These are phyloP conservation scores for Brachymystax lenok DNA, from an alignment of 2,797 vertebrate species.

Conservation along the genomic window DNA sequence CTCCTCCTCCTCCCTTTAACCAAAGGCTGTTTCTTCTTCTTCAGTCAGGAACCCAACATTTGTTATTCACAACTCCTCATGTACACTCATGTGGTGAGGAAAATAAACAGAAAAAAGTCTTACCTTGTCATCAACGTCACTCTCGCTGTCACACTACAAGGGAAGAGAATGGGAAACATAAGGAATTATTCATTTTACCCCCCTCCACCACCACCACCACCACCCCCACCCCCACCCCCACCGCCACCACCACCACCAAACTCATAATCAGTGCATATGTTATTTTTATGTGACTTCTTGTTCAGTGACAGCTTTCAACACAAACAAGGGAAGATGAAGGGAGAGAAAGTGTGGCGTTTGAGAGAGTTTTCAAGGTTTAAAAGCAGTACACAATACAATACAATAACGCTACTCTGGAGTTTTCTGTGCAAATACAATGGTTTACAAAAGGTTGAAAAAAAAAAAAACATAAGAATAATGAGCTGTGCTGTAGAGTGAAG, in stretches of 20 bases:
- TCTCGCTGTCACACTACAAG: slow-evolving; percentile 97
- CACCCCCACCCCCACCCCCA: slow-evolving; percentile 21
- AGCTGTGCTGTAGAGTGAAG: slow-evolving; percentile 44
- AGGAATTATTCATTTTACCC: slow-evolving; percentile 79
- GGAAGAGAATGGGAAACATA: slow-evolving; percentile 74
- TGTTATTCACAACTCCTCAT: slow-evolving; percentile 64
- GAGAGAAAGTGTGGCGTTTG: slow-evolving; percentile 51
- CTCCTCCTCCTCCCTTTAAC: slow-evolving; percentile 28
- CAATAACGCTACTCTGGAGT: slow-evolving; percentile 43
- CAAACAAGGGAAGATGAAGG: slow-evolving; percentile 65
- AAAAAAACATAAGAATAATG: slow-evolving; percentile 45
- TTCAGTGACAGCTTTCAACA: slow-evolving; percentile 73
- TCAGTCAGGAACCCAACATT: slow-evolving; percentile 57
- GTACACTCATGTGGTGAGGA: slow-evolving; percentile 41
- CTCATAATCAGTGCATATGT: slow-evolving; percentile 79
- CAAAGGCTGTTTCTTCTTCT: slow-evolving; percentile 36
- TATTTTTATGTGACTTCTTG: slow-evolving; percentile 70
- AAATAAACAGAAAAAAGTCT: slow-evolving; percentile 72
- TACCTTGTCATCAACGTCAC: slow-evolving; percentile 98
- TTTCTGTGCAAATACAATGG: slow-evolving; percentile 50
- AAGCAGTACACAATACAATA: slow-evolving; percentile 39
- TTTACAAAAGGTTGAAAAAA: slow-evolving; percentile 42
- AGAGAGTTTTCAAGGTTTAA: slow-evolving; percentile 56
- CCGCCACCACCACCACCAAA: slow-evolving; percentile 29
- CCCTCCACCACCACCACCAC: not conserved